A percentile compares a stretch with the other conserved stretches of the same genome.
Evolutionary conservation across 2,113 vertebrate species (phyloP).

Genomic region (pig (Sus scrofa)): T2T-Sscrofa CM000821.6:4607001-4607500

Average conservation of each 20-base stretch:
- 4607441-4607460: neutral
- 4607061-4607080: fast-evolving
- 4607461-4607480: neutral
- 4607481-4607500: slow-evolving; percentile 1
- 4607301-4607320: slow-evolving; percentile 40
- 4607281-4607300: slow-evolving; percentile 43
- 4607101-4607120: neutral
- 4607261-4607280: slow-evolving; percentile 39
- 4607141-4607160: neutral
- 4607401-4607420: neutral
- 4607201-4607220: neutral
- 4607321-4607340: slow-evolving; percentile 55
- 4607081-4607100: neutral
- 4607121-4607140: neutral
- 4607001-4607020: neutral
- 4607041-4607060: neutral
- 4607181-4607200: neutral
- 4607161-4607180: neutral
- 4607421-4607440: slow-evolving; percentile 14
- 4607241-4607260: slow-evolving; percentile 9
- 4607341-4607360: slow-evolving; percentile 39
- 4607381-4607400: slow-evolving; percentile 62
- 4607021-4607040: neutral
- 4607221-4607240: slow-evolving; percentile 8
- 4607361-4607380: slow-evolving; percentile 64